These are phyloP conservation scores for Alligator sinensis DNA, from an alignment of 2,113 vertebrate species.

Conservation along the genomic window DNA sequence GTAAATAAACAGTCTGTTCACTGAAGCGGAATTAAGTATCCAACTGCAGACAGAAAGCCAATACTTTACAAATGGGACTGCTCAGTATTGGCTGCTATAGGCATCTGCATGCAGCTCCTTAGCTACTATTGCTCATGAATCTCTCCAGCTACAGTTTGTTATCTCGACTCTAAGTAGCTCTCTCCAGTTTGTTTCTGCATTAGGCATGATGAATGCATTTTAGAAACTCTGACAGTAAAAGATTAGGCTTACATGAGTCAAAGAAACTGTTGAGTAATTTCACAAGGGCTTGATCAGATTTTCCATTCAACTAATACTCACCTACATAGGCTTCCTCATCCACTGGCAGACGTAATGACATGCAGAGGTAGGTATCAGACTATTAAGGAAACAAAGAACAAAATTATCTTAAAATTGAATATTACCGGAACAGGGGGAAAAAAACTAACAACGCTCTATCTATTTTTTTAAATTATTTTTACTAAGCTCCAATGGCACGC, in stretches of 20 bases:
- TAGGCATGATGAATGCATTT: slow-evolving; percentile 68
- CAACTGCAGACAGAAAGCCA: slow-evolving; percentile 73
- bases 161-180: slow-evolving; percentile 55
- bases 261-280: slow-evolving; percentile 43
- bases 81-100: slow-evolving; percentile 11
- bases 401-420: slow-evolving; percentile 10
- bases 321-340: slow-evolving; percentile 89
- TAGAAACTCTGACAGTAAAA: slow-evolving; percentile 44
- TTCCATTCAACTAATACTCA: slow-evolving; percentile 78
- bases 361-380: slow-evolving; percentile 96
- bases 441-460: background rate
- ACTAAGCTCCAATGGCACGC: background rate
- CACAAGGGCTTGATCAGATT: background rate
- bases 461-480: background rate
- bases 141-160: slow-evolving; percentile 64
- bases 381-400: slow-evolving; percentile 74
- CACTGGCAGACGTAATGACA: slow-evolving; percentile 86
- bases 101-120: slow-evolving; percentile 60
- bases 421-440: background rate
- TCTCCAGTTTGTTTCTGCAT: slow-evolving; percentile 59
- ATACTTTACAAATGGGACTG: slow-evolving; percentile 70
- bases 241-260: slow-evolving; percentile 48
- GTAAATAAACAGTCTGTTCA: slow-evolving; percentile 71
- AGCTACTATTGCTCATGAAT: slow-evolving; percentile 50
- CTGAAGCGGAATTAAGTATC: slow-evolving; percentile 63